These are phyloP conservation scores for Popillia japonica DNA, from an alignment of 1,140 invertebrate genomes.

Conservation along the genomic window DNA sequence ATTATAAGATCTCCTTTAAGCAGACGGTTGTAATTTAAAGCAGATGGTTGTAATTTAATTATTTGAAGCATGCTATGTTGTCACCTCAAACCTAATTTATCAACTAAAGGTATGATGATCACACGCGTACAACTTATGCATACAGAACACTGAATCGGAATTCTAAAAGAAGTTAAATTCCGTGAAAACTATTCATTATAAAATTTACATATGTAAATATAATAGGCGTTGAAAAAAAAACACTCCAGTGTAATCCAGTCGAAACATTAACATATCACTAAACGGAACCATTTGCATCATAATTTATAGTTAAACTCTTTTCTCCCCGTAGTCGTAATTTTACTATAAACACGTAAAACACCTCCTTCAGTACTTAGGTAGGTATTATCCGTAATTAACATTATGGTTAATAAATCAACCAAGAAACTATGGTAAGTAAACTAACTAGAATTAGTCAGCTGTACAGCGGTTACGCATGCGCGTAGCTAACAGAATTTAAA, in stretches of 20 bases:
- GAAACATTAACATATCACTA: conserved; percentile 12
- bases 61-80: no score
- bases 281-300: conserved; percentile 3
- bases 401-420: conserved; percentile 6
- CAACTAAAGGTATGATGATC: no score
- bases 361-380: neutral
- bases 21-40: no score
- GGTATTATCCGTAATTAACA: conserved; percentile 18
- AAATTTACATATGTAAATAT: conserved; percentile 30
- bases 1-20: no score
- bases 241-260: neutral
- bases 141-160: neutral
- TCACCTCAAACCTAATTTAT: no score
- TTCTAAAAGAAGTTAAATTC: neutral
- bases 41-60: no score
- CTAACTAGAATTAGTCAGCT: conserved; percentile 15
- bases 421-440: neutral
- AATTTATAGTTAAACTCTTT: conserved; percentile 3
- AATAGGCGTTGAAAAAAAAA: neutral
- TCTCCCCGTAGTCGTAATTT: neutral
- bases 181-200: conserved; percentile 14
- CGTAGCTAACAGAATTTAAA: neutral
- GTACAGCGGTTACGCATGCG: conserved; percentile 8
- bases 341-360: conserved; percentile 6
- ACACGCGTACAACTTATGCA: neutral